Base-by-base conservation (phyloP, 2,888 invertebrate genomes). In the Stenotaenia linearis region DNA sequence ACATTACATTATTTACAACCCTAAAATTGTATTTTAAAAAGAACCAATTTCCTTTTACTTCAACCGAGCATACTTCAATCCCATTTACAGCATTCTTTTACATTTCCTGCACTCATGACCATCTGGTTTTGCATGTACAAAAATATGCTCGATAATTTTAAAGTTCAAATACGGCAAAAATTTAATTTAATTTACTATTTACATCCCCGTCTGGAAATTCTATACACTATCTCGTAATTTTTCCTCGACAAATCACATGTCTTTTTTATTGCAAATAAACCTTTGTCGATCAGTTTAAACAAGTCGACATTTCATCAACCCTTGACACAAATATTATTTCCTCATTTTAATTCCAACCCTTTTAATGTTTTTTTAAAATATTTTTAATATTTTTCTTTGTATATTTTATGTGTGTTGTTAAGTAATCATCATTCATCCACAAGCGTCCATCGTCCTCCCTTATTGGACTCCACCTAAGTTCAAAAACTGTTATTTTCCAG, bases 401-500 rank as follows among this genome's bases (percentile, higher is more conserved):
- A 12, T 15, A 45, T 5, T 45, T 4, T n/a, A 45, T n/a, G 12
- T 15, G 18, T 45, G 45, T 45, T 12, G 69, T 69, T 69, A 69
- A 28, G 69, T 15, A 69, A 69, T 69, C 69, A 69, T 28, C 28
- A 69, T 69, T 28, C 25, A 23, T 69, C 25, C 69, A 25, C 45
- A 45, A 45, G 9, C 28, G 69, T 15, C 28, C 69, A 69, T 15
- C 69, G 69, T 25, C 25, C 69, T 25, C 28, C 28, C 21, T 12
- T 50, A 9, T 69, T 28, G 12, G 25, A 28, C 69, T 69, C 69
- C 69, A 69, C 69, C 69, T 69, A 69, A 69, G 28, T 69, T 50
- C 69, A 69, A 69, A 69, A 69, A 28, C 69, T 69, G 69, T 69
- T 69, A 69, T 69, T 69, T 69, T 69, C 69, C 69, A 25, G 25